These are phyloP conservation scores for Anisognathus igniventris DNA, from an alignment of 2,797 vertebrate genomes.

Conservation along the genomic window DNA sequence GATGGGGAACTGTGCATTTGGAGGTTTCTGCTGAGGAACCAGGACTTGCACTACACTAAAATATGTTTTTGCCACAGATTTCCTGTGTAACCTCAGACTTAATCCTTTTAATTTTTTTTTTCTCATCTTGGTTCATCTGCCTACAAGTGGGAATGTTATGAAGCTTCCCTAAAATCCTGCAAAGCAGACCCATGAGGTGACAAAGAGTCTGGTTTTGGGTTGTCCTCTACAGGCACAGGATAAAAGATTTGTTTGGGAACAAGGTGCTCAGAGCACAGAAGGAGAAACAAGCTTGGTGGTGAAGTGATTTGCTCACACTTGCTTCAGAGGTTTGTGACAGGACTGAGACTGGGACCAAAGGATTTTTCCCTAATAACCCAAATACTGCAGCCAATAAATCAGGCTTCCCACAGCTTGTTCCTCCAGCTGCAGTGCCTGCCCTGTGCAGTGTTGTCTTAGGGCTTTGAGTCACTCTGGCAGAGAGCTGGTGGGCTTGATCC, in stretches of 20 bases:
- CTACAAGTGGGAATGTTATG: neutral
- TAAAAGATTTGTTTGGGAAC: neutral
- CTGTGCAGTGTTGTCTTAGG: neutral
- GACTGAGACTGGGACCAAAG: neutral
- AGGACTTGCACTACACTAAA: neutral
- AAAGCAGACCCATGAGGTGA: neutral
- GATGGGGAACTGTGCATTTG: slow-evolving; percentile 8
- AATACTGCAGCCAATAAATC: neutral
- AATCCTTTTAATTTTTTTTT: neutral
- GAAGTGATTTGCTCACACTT: neutral
- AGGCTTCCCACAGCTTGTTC: neutral
- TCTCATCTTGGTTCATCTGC: neutral
- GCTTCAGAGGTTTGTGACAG: neutral
- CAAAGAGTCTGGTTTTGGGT: neutral
- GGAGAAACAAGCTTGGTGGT: neutral
- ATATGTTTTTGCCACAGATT: neutral
- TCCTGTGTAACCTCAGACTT: slow-evolving; percentile 11
- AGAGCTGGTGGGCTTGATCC: neutral
- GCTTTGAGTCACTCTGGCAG: neutral
- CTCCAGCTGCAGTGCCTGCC: neutral
- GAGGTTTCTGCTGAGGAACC: slow-evolving; percentile 33
- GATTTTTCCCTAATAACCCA: neutral
- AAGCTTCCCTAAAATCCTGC: neutral
- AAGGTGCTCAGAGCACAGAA: neutral
- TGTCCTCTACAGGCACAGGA: neutral